Evolutionary conservation across 1,140 invertebrate species (phyloP), one percentile per base, ranked within the genome.

Genomic region (Parapsyche elsis): DNA sequence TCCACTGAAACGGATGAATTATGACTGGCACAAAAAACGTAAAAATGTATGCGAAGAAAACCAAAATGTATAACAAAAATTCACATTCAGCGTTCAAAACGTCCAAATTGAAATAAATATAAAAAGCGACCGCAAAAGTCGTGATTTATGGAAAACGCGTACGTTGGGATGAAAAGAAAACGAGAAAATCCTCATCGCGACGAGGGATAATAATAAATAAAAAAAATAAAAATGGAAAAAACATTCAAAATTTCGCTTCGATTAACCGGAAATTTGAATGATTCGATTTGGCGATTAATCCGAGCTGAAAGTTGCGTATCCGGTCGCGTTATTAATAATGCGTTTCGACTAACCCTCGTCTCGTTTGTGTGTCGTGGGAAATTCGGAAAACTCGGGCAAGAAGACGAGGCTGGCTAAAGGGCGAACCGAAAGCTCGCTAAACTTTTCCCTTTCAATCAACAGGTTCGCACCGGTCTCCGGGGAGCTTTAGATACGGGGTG

Each of bases 381-480:
- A 38, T 38, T 38, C 30, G 30, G 30, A 38, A 38, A 38, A 38
- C 30, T 38, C 30, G 30, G 2, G n/a, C n/a, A n/a, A n/a, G 1
- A 38, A 38, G 30, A 38, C 30, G 30, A 38, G n/a, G n/a, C 30
- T 7, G 30, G 30, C 30, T 26, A 10, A 44, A 71, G 30, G 14
- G 67, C 24, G 26, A 67, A 71, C 16, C 9, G 19, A 70, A 70
- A 2, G 23, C 23, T 12, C 59, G 9, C n/a, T n/a, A 16, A 74
- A 74, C 71, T 74, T 74, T 74, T 74, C 38, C 71, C 30, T 53
- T 74, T 74, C 30, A 74, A 53, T 74, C 71, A 74, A 74, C 71
- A 74, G 71, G 71, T 74, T 74, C 71, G 45, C 16, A 21, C 57
- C 9, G 9, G 71, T 46, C 16, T 74, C 71, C 21, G 38, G 19